These are phyloP conservation scores for Elmis aenea DNA, from an alignment of 2,888 invertebrate genomes.

Conservation along the genomic window DNA sequence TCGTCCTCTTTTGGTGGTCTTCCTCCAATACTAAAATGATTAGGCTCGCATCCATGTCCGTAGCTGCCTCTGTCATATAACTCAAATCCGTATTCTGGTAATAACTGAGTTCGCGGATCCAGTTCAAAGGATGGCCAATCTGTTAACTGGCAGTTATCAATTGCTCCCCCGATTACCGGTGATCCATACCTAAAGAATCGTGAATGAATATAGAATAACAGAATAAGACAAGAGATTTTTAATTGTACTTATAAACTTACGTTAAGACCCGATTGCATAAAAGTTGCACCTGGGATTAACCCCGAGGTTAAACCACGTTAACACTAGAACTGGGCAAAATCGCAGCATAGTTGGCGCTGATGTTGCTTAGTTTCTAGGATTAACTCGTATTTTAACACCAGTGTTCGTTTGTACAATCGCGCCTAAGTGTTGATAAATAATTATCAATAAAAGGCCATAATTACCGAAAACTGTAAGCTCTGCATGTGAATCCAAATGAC, in stretches of 20 bases:
- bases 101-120: constrained; percentile 53
- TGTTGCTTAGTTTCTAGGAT: too few relatives aligned
- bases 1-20: constrained; percentile 22
- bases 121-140: constrained; percentile 68
- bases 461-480: constrained; percentile 74
- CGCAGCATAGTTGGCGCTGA: too few relatives aligned
- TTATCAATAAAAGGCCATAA: not conserved
- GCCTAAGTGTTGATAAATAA: not conserved
- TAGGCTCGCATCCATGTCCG: constrained; percentile 75
- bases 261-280: too few relatives aligned
- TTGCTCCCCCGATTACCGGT: constrained; percentile 57
- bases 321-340: too few relatives aligned
- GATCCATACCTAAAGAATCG: constrained; percentile 57
- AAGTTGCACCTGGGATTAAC: too few relatives aligned
- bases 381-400: too few relatives aligned
- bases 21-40: constrained; percentile 46
- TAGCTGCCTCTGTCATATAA: constrained; percentile 77
- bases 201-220: not conserved
- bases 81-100: constrained; percentile 63
- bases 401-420: too few relatives aligned
- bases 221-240: too few relatives aligned
- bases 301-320: too few relatives aligned
- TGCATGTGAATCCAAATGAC: constrained; percentile 69
- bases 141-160: constrained; percentile 73
- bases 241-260: too few relatives aligned